Base-by-base conservation (phyloP, 2,888 invertebrate species). In the Andrena dorsata region DNA sequence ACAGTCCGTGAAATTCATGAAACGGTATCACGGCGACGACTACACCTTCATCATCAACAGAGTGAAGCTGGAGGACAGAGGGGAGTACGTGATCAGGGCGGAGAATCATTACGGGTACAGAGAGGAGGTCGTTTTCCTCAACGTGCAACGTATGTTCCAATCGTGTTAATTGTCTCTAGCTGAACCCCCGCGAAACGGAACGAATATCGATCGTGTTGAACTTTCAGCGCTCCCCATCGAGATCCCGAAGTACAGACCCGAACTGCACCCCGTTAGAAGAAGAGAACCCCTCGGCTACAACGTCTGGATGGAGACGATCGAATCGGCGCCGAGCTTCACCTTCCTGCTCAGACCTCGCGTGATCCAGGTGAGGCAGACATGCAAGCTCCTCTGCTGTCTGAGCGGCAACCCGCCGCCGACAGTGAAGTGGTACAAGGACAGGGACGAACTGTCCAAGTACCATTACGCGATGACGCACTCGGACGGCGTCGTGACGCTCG, bases 1-100 rank as follows among this genome's bases (percentile, higher is more conserved):
- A 74, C 99, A 99, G 95, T 98, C 98, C 89, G 99, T 99, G 86
- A 99, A 99, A 94, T 99, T 98, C 94, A 99, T 99, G 99, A 99
- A 99, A 95, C 96, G 99, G 91, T 99, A 99, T 93, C 96, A 97
- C 60, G 98, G 98, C 73, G 98, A 99, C 90, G 98, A 99, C 92
- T 99, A 98, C 94, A 98, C 98, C 94, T 98, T 99, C 94, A 97
- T 99, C 86, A 99, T 99, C 90, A 99, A 99, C 95, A 97, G 99
- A 89, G 98, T 98, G 53, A 98, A 98, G 94, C 94, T 98, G 85
- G 98, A 98, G 84, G 99, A 99, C 94, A 96, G 98, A 91, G 99
- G 99, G 88, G 99, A 99, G 94, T 99, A 99, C 94, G 97, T 98
- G 87, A 98, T 99, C 91, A 95, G 98, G 74, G 99, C 99, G 1